Evolutionary conservation across 2,888 invertebrate genomes (phyloP).

Genomic region (Synergus umbraculus): DNA sequence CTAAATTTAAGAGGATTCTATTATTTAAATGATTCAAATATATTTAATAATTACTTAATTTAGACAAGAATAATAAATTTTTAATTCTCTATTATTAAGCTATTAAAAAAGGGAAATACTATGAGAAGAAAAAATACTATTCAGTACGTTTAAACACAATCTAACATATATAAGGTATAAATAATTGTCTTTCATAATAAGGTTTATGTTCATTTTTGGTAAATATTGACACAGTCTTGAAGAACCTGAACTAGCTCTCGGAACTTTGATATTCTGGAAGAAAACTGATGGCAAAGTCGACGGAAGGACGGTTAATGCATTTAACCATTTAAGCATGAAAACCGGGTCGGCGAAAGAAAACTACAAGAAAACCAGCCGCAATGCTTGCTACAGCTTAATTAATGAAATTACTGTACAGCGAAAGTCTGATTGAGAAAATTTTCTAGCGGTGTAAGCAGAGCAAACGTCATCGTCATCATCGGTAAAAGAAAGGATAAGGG

Average conservation of each 20-base stretch:
- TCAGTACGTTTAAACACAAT: too few species aligned
- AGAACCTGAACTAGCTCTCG: not conserved
- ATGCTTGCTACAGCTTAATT: conserved; percentile 65
- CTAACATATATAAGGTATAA: not conserved
- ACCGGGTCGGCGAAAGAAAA: conserved; percentile 14
- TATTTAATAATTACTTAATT: too few species aligned
- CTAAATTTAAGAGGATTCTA: too few species aligned
- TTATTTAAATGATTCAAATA: too few species aligned
- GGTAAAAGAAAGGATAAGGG: too few species aligned
- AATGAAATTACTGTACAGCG: conserved; percentile 72
- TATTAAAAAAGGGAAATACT: too few species aligned
- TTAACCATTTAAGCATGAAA: conserved; percentile 51
- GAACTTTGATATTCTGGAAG: conserved; percentile 2
- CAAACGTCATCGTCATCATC: too few species aligned
- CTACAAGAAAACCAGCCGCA: conserved; percentile 41
- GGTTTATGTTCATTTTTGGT: not conserved
- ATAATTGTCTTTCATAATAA: not conserved
- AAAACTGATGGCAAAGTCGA: not conserved
- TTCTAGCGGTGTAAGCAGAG: not conserved
- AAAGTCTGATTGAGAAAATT: conserved; percentile 75
- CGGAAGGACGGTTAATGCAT: conserved; percentile 54
- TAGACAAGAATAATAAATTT: too few species aligned
- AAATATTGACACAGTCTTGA: not conserved
- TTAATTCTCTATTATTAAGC: too few species aligned
- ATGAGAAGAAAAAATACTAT: too few species aligned